Percentiles rank a stretch among this genome's conserved stretches.
Evolutionary conservation across 1,140 invertebrate species (phyloP).

Genomic region (Papilio dardanus): DNA sequence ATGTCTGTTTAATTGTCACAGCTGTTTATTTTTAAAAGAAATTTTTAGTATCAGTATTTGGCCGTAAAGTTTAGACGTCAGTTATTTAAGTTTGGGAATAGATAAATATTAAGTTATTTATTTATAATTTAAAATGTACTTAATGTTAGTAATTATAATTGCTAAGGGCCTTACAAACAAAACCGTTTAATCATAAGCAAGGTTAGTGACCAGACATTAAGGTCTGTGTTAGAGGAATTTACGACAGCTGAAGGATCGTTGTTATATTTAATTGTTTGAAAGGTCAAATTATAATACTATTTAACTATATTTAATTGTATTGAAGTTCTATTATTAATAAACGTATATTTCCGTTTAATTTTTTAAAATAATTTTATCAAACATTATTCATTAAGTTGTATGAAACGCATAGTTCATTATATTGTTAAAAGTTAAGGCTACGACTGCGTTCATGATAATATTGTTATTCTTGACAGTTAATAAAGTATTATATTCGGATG

Average conservation of each 20-base stretch:
- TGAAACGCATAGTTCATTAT: background rate
- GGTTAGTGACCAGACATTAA: background rate
- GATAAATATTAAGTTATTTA: background rate
- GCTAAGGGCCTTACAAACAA: background rate
- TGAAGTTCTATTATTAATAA: background rate
- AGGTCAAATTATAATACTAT: background rate
- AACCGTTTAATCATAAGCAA: background rate
- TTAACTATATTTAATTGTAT: background rate
- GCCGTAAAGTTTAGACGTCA: no score
- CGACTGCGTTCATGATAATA: background rate
- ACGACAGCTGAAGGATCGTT: slow-evolving; percentile 14
- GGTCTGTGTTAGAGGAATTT: background rate
- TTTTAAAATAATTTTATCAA: background rate
- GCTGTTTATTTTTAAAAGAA: no score
- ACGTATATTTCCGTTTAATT: background rate
- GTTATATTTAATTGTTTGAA: background rate
- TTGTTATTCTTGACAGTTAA: background rate
- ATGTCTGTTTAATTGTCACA: no score
- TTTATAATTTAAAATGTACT: background rate
- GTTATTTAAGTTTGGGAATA: background rate
- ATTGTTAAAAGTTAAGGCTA: slow-evolving; percentile 18
- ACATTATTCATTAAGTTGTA: background rate
- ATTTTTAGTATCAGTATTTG: no score
- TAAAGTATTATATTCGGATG: background rate
- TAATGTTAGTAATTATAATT: background rate